A percentile compares a stretch with the other conserved stretches of the same genome.
Conservation (phyloP, 2,888 invertebrate species). For the Nemapogon koenigi region DNA sequence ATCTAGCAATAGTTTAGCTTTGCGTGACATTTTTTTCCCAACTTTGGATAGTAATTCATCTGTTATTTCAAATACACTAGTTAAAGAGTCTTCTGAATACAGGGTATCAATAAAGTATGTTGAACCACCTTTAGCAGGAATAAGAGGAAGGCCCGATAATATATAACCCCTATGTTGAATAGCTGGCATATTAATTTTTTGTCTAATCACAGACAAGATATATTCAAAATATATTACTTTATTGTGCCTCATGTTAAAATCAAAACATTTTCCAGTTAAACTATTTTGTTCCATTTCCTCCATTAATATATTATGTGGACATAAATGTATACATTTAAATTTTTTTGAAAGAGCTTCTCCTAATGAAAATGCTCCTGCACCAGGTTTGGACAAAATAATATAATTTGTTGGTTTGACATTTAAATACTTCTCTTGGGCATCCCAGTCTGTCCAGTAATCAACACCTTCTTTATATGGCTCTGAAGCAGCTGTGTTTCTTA, state of each 20-base stretch:
- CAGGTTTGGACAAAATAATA: slow-evolving; percentile 67
- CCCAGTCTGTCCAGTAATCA: slow-evolving; percentile 55
- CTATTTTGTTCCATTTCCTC: slow-evolving; percentile 66
- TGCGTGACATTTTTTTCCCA: slow-evolving; percentile 26
- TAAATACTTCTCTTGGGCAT: slow-evolving; percentile 55
- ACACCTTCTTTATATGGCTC: slow-evolving; percentile 22
- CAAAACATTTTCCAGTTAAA: slow-evolving; percentile 62
- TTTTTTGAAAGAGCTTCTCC: slow-evolving; percentile 63
- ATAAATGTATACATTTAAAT: slow-evolving; percentile 64
- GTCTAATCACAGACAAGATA: slow-evolving; percentile 56
- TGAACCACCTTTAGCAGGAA: slow-evolving; percentile 38
- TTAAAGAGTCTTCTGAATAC: slow-evolving; percentile 35
- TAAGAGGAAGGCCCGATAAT: slow-evolving; percentile 69
- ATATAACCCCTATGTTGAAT: slow-evolving; percentile 69
- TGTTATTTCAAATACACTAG: slow-evolving; percentile 27
- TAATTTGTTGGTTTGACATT: slow-evolving; percentile 60
- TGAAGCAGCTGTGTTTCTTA: slow-evolving; percentile 40
- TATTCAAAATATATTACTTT: slow-evolving; percentile 54
- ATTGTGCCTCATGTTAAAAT: slow-evolving; percentile 62
- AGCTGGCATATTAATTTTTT: slow-evolving; percentile 52
- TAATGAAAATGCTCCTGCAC: slow-evolving; percentile 51
- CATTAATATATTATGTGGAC: slow-evolving; percentile 56
- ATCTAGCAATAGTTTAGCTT: slow-evolving; percentile 14
- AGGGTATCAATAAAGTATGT: slow-evolving; percentile 25
- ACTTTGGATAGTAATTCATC: slow-evolving; percentile 31